These are phyloP conservation scores for Drosophila persimilis DNA, from an alignment of 1,140 invertebrate species.

Conservation along the genomic window DNA sequence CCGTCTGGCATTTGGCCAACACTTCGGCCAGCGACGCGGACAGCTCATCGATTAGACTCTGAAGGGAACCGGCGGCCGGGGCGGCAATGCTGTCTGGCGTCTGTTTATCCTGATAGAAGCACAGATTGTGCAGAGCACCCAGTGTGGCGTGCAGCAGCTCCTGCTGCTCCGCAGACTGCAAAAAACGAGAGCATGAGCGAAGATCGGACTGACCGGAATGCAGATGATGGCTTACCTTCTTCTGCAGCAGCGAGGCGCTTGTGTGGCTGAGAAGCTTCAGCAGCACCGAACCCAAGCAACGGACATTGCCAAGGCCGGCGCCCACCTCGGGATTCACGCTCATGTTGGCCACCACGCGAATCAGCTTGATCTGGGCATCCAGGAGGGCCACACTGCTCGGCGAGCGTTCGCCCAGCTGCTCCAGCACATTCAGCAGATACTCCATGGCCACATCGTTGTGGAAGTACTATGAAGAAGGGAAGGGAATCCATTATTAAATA, in stretches of 20 bases:
- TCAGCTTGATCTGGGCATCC: constrained; percentile 84
- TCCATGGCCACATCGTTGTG: constrained; percentile 83
- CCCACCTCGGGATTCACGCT: constrained; percentile 89
- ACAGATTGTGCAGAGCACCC: constrained; percentile 80
- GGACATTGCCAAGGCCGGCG: constrained; percentile 83
- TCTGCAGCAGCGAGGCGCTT: constrained; percentile 14
- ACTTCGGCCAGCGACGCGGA: constrained; percentile 53
- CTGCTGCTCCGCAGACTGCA: constrained; percentile 56
- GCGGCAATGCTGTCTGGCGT: constrained; percentile 14
- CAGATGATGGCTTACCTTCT: constrained; percentile 19
- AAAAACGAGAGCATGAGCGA: too few species aligned
- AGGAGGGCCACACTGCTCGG: constrained; percentile 63
- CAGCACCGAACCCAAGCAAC: constrained; percentile 75
- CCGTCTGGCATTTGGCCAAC: constrained; percentile 43
- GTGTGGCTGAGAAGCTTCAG: constrained; percentile 55
- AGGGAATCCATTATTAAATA: neutral
- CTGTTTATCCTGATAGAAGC: constrained; percentile 79
- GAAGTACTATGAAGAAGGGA: constrained; percentile 60
- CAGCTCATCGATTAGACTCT: constrained; percentile 66
- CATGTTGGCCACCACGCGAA: constrained; percentile 89
- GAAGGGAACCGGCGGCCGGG: constrained; percentile 58
- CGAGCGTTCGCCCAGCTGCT: constrained; percentile 57
- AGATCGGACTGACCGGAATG: neutral
- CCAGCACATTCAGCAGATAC: constrained; percentile 74
- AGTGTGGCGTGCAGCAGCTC: constrained; percentile 80